Conservation (phyloP, 2,888 invertebrate genomes). For the Stenchaetothrips biformis region DNA sequence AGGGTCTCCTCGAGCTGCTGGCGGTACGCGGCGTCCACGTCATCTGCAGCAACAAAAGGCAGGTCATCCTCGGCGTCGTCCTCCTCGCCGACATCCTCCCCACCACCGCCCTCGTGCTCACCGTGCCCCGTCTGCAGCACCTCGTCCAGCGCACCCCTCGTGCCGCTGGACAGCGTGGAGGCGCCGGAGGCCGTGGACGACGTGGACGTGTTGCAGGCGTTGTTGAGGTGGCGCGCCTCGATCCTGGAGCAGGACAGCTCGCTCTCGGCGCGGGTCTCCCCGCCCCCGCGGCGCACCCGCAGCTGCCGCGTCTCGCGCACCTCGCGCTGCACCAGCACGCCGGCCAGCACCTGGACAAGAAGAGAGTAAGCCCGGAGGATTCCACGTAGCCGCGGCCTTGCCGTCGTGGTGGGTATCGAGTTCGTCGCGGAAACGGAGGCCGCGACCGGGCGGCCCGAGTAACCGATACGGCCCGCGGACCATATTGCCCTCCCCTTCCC, state of each 20-base stretch:
- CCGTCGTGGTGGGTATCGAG: too few species aligned
- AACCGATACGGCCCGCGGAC: not conserved
- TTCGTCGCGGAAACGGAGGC: too few species aligned
- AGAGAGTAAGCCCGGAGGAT: not conserved
- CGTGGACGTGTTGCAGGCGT: conserved; percentile 17
- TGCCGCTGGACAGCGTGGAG: conserved; percentile 14
- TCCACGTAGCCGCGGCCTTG: too few species aligned
- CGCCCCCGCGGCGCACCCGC: conserved; percentile 25
- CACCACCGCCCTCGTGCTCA: not conserved
- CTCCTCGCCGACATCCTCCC: not conserved
- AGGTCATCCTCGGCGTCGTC: not conserved
- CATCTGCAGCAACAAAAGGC: not conserved
- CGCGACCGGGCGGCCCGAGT: not conserved
- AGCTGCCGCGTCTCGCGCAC: conserved; percentile 27
- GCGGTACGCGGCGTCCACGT: conserved; percentile 18
- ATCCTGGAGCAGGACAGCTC: conserved; percentile 11
- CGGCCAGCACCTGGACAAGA: not conserved
- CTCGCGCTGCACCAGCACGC: conserved; percentile 20
- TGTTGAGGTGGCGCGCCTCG: conserved; percentile 6
- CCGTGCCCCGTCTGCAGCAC: not conserved
- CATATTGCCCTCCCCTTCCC: not conserved
- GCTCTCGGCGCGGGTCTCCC: conserved; percentile 12
- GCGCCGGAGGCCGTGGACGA: not conserved
- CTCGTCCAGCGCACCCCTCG: not conserved
- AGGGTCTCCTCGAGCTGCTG: conserved; percentile 8